Conservation (phyloP, 2,888 invertebrate species). For the Gnatocerus cornutus region DNA sequence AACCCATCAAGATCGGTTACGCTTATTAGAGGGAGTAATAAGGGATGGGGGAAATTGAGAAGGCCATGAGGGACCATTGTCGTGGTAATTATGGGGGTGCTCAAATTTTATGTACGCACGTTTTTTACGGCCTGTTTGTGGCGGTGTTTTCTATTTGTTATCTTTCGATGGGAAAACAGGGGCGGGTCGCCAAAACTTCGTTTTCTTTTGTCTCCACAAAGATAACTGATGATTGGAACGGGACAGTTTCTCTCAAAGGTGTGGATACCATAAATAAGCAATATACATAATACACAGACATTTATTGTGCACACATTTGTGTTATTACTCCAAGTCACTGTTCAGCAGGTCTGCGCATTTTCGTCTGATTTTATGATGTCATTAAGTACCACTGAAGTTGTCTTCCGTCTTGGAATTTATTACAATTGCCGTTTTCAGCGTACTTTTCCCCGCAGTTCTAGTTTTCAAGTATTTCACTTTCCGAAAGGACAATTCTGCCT, state of each 20-base stretch:
- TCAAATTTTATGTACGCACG: slow-evolving; percentile 20
- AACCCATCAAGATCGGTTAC: slow-evolving; percentile 53
- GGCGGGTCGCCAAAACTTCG: background rate
- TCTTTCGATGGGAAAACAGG: background rate
- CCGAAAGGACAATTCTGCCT: no score
- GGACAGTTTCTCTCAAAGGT: slow-evolving; percentile 12
- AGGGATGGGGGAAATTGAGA: slow-evolving; percentile 60
- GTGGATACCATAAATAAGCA: slow-evolving; percentile 14
- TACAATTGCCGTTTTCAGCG: background rate
- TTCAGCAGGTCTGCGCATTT: slow-evolving; percentile 3
- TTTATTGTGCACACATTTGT: slow-evolving; percentile 3
- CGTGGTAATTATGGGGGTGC: slow-evolving; percentile 44
- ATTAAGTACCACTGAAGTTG: slow-evolving; percentile 19
- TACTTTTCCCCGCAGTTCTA: background rate
- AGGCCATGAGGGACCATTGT: slow-evolving; percentile 60
- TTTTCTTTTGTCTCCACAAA: background rate
- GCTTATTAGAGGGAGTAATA: slow-evolving; percentile 58
- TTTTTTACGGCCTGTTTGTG: slow-evolving; percentile 27
- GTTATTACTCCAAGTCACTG: slow-evolving; percentile 7
- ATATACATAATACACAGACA: slow-evolving; percentile 6
- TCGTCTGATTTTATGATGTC: slow-evolving; percentile 15
- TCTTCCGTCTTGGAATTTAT: slow-evolving; percentile 16
- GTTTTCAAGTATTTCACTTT: no score
- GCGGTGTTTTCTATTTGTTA: slow-evolving; percentile 21
- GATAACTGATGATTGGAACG: slow-evolving; percentile 4